phyloP scores from a whole-genome alignment of 1,140 invertebrate genomes.

The Mamestra configurata region DNA sequence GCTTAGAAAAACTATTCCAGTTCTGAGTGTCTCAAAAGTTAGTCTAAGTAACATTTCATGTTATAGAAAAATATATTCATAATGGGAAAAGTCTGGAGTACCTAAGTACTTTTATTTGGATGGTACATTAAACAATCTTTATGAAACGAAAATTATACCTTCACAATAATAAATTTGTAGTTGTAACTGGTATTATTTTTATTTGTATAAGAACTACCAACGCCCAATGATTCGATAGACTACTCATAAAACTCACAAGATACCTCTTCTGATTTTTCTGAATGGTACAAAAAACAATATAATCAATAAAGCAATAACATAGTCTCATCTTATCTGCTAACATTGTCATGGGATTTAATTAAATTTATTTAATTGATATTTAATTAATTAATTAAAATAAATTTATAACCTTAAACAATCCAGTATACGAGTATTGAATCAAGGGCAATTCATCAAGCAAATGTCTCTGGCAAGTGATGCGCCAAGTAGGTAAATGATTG shows the following conservation, averaged over 20 bases:
- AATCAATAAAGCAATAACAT: not conserved
- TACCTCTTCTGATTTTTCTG: too few species aligned
- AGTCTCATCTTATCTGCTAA: not conserved
- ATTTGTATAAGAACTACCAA: too few species aligned
- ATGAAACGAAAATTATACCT: too few species aligned
- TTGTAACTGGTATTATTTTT: too few species aligned
- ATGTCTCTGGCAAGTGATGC: constrained; percentile 55
- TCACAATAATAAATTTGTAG: too few species aligned
- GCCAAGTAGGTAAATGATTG: constrained; percentile 51
- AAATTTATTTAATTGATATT: too few species aligned
- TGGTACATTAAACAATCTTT: too few species aligned
- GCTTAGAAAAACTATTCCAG: not conserved
- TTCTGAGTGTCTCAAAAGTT: not conserved
- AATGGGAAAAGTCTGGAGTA: not conserved
- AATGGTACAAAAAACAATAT: too few species aligned
- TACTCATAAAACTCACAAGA: too few species aligned
- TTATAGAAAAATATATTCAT: not conserved
- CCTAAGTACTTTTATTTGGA: not conserved
- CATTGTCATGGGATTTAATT: constrained; percentile 1
- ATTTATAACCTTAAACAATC: too few species aligned
- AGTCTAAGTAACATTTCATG: not conserved
- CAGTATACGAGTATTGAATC: constrained; percentile 5
- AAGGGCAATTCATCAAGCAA: constrained; percentile 52
- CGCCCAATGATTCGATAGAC: too few species aligned
- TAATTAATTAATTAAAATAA: too few species aligned